Evolutionary conservation across 1,140 invertebrate species (phyloP).

Genomic region (Micrasema minimum): DNA sequence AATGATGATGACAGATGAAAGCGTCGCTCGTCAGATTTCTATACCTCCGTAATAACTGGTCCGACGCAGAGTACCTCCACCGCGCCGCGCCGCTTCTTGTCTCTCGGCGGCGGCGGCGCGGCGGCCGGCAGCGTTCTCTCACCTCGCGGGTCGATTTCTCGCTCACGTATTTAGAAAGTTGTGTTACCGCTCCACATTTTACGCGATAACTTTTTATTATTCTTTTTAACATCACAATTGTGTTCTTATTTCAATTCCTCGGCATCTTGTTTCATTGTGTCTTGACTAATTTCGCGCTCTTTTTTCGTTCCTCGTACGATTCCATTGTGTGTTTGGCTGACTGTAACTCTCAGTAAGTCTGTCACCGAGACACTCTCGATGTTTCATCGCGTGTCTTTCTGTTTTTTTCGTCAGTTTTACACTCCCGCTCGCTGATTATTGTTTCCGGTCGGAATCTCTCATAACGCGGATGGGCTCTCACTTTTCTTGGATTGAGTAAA

Average conservation of each 20-base stretch:
- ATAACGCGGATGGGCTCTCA: conserved; percentile 25
- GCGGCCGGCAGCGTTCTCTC: conserved; percentile 9
- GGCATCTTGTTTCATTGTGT: background rate
- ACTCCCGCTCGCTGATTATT: background rate
- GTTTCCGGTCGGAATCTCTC: background rate
- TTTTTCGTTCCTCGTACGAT: background rate
- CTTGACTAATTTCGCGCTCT: background rate
- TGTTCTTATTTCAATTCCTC: conserved; percentile 18
- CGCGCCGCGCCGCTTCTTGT: background rate
- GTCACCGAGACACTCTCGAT: conserved; percentile 15
- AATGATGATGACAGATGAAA: background rate
- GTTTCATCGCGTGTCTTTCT: conserved; percentile 19
- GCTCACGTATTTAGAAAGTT: conserved; percentile 43
- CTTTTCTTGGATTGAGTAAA: conserved; percentile 25
- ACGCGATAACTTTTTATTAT: conserved; percentile 23
- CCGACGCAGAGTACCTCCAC: background rate
- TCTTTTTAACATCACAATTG: background rate
- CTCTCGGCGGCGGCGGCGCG: background rate
- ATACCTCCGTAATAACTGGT: background rate
- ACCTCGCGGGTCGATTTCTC: conserved; percentile 41
- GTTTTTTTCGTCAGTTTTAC: conserved; percentile 15
- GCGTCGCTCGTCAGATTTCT: background rate
- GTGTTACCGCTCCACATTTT: conserved; percentile 40
- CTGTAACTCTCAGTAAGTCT: background rate
- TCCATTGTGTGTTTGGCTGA: conserved; percentile 14